phyloP scores from a whole-genome alignment of 2,888 invertebrate genomes.

The Parelbella ahira region DNA sequence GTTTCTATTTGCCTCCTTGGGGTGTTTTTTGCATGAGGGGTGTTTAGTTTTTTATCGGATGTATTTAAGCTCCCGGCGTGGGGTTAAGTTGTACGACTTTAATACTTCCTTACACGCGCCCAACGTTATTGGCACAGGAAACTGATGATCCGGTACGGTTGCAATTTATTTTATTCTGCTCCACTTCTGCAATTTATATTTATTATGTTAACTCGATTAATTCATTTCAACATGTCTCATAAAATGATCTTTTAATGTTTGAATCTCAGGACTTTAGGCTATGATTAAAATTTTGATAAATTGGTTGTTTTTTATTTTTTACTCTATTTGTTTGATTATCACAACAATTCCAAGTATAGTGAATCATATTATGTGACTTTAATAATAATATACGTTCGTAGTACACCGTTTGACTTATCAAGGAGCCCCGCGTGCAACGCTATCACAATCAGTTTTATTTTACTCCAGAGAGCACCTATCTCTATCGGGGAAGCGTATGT shows the following conservation, averaged over 20 bases:
- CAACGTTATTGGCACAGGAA: constrained; percentile 22
- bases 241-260: no score
- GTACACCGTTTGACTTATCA: constrained; percentile 11
- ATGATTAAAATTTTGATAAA: no score
- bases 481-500: constrained; percentile 21
- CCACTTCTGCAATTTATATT: constrained; percentile 14
- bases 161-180: constrained; percentile 22
- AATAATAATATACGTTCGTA: constrained; percentile 3
- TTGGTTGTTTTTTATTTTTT: no score
- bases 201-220: background rate
- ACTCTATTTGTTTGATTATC: no score
- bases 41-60: constrained; percentile 77
- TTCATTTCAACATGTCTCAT: no score
- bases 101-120: constrained; percentile 69
- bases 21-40: constrained; percentile 58
- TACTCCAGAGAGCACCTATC: constrained; percentile 20
- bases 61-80: constrained; percentile 67
- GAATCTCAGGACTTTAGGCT: no score
- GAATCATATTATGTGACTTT: no score
- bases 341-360: no score
- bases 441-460: constrained; percentile 25
- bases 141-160: constrained; percentile 20
- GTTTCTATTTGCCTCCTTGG: constrained; percentile 56
- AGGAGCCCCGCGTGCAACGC: constrained; percentile 13
- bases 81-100: constrained; percentile 72